A percentile compares a stretch with the other conserved stretches of the same genome.
phyloP scores from a whole-genome alignment of 92 coral and sea anemone species.

The Phenganax stokvisi region DNA sequence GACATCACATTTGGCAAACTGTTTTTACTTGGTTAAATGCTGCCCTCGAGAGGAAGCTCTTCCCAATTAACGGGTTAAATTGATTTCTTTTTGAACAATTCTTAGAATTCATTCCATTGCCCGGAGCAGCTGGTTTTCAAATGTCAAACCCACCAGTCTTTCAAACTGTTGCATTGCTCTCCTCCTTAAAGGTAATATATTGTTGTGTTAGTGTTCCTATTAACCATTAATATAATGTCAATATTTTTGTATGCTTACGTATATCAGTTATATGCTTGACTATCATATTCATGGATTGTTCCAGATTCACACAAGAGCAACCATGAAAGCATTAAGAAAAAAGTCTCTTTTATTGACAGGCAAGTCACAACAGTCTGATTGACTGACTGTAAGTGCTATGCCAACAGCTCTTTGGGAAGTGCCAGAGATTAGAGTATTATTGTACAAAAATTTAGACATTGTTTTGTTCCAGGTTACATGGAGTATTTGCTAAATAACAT shows the following conservation, averaged over 20 bases:
- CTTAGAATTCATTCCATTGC: conserved; percentile 67
- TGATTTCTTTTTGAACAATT: neutral
- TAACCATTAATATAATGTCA: neutral
- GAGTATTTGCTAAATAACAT: conserved; percentile 59
- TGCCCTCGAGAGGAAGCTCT: no score
- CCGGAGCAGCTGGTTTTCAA: conserved; percentile 86
- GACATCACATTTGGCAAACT: no score
- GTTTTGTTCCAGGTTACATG: conserved; percentile 65
- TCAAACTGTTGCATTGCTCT: conserved; percentile 58
- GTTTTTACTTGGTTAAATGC: neutral
- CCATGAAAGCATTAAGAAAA: conserved; percentile 59
- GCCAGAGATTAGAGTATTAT: neutral
- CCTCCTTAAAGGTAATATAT: conserved; percentile 65
- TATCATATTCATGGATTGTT: neutral
- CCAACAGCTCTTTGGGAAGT: no score
- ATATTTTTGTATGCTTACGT: neutral
- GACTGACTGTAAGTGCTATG: no score
- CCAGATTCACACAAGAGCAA: conserved; percentile 66
- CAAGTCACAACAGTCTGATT: conserved; percentile 1
- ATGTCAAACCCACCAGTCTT: conserved; percentile 78
- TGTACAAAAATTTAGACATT: neutral
- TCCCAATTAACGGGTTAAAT: neutral
- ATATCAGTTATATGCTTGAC: neutral
- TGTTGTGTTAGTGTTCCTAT: neutral
- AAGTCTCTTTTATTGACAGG: conserved; percentile 82